Percentiles rank a stretch among this genome's conserved stretches.
Evolutionary conservation across 2,113 vertebrate genomes (phyloP).

Genomic region (Microcebus lehilahytsara): DNA sequence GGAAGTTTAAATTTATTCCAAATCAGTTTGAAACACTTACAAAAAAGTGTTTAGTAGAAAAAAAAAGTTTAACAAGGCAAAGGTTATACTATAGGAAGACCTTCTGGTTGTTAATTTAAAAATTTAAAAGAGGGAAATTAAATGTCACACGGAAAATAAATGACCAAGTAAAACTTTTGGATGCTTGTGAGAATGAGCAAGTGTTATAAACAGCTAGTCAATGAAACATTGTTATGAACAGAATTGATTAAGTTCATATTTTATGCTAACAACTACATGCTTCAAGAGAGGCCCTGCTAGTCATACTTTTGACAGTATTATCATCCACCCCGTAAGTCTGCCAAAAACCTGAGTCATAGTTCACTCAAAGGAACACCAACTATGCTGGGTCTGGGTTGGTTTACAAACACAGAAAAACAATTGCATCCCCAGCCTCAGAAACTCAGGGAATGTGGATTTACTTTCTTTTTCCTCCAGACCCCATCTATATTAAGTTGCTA

Average conservation of each 20-base stretch:
- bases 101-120: not conserved
- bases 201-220: not conserved
- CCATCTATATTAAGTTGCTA: not conserved
- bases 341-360: not conserved
- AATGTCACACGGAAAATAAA: conserved; percentile 27
- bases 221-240: not conserved
- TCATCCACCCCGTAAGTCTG: not conserved
- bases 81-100: not conserved
- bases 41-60: conserved; percentile 14
- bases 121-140: not conserved
- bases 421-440: not conserved
- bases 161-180: not conserved
- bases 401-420: not conserved
- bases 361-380: not conserved
- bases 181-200: not conserved
- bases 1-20: conserved; percentile 64
- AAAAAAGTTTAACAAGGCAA: not conserved
- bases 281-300: not conserved
- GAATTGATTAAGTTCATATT: not conserved
- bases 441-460: not conserved
- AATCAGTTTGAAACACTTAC: conserved; percentile 31
- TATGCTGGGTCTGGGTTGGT: not conserved
- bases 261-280: not conserved
- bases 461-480: not conserved
- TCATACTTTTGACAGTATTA: not conserved